Conservation (phyloP, 2,888 invertebrate species). For the Orthosia gracilis region DNA sequence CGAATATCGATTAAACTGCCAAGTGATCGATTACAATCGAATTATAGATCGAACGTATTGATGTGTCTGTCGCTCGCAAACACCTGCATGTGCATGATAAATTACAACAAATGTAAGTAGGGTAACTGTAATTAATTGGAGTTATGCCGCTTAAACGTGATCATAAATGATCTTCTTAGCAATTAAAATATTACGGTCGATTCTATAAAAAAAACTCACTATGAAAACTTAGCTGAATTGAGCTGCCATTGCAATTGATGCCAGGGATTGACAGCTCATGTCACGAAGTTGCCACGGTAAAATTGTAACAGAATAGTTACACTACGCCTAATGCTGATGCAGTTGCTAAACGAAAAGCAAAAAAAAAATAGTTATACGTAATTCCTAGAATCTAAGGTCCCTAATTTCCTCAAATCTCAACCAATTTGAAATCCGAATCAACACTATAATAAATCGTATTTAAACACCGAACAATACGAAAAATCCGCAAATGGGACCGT, state of each 20-base stretch:
- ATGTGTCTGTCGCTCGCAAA: slow-evolving; percentile 29
- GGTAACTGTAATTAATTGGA: slow-evolving; percentile 3
- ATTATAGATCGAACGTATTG: slow-evolving; percentile 28
- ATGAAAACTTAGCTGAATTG: neutral
- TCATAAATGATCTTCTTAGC: slow-evolving; percentile 11
- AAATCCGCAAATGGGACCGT: slow-evolving; percentile 55
- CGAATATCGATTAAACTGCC: slow-evolving; percentile 72
- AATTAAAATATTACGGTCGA: slow-evolving; percentile 7
- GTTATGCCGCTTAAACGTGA: slow-evolving; percentile 12
- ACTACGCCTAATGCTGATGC: neutral
- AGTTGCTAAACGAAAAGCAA: neutral
- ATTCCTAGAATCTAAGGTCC: too few relatives aligned
- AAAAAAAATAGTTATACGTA: too few relatives aligned
- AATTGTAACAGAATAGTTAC: too few relatives aligned
- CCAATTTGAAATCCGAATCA: neutral
- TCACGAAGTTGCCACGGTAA: too few relatives aligned
- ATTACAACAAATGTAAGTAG: slow-evolving; percentile 23
- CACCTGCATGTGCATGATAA: slow-evolving; percentile 32
- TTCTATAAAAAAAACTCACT: too few relatives aligned
- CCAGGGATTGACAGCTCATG: too few relatives aligned
- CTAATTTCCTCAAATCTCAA: neutral
- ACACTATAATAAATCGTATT: slow-evolving; percentile 23
- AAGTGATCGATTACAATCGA: slow-evolving; percentile 56
- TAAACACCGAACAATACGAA: slow-evolving; percentile 32
- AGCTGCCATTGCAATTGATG: too few relatives aligned